phyloP scores from a whole-genome alignment of 1,140 invertebrate genomes.

The Copidosoma floridanum region DNA sequence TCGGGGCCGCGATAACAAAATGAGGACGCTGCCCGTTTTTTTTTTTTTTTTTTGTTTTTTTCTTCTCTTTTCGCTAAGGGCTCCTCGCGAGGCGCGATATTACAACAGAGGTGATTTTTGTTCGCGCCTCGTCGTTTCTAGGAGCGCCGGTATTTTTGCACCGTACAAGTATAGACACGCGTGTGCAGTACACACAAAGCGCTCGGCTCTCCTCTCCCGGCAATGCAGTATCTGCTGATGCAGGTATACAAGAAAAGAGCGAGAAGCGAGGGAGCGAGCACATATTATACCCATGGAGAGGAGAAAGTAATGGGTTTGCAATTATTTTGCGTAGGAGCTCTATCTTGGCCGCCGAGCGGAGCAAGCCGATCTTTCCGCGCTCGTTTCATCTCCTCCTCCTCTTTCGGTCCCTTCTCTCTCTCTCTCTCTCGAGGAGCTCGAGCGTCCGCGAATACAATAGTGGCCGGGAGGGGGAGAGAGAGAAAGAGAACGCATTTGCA shows the following conservation, averaged over 20 bases:
- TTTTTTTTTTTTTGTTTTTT: too few species aligned
- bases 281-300: constrained; percentile 24
- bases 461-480: too few species aligned
- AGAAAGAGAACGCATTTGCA: constrained; percentile 16
- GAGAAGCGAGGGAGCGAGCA: not conserved
- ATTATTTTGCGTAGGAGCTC: constrained; percentile 51
- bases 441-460: not conserved
- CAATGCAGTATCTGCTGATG: too few species aligned
- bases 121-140: constrained; percentile 18
- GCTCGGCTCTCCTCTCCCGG: too few species aligned
- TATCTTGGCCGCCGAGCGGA: constrained; percentile 4
- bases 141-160: constrained; percentile 26
- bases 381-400: not conserved
- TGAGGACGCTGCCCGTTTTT: not conserved
- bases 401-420: not conserved
- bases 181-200: too few species aligned
- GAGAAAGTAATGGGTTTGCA: constrained; percentile 54
- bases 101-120: constrained; percentile 20
- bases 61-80: not conserved
- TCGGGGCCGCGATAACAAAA: constrained; percentile 12
- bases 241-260: too few species aligned
- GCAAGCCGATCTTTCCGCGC: constrained; percentile 18
- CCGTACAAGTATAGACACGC: too few species aligned
- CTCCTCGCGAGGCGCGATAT: constrained; percentile 4
- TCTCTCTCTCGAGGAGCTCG: not conserved